Percentiles rank a stretch among this genome's conserved stretches.
phyloP scores from a whole-genome alignment of 2,888 invertebrate genomes.

The Ptycholaimellus sp. region DNA sequence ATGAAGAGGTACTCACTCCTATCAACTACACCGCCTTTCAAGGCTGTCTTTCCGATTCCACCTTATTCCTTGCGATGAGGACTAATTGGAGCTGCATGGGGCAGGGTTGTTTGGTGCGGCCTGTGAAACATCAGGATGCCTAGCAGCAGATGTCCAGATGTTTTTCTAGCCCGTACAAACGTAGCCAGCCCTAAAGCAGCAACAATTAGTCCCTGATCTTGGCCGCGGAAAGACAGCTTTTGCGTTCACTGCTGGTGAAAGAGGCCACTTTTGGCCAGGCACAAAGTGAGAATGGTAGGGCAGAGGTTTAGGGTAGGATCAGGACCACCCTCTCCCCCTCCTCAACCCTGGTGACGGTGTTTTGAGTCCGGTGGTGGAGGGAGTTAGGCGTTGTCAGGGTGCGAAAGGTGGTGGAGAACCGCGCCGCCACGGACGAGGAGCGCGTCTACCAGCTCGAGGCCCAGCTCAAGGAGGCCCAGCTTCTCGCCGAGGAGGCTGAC shows the following conservation, averaged over 20 bases:
- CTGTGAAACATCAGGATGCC: no score
- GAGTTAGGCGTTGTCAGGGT: constrained; percentile 53
- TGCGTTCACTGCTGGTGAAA: background rate
- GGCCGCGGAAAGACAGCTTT: background rate
- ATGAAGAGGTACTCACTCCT: constrained; percentile 67
- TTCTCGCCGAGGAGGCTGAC: constrained; percentile 98
- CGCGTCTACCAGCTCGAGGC: constrained; percentile 96
- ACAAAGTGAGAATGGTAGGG: no score
- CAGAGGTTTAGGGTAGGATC: no score
- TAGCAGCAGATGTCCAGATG: no score
- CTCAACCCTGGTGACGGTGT: no score
- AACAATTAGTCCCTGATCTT: background rate
- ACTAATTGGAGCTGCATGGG: no score
- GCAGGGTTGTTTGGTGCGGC: no score
- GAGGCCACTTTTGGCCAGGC: no score
- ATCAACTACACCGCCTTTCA: background rate
- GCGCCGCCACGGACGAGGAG: constrained; percentile 96
- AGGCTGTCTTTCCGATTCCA: background rate
- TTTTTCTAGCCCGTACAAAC: no score
- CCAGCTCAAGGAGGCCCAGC: constrained; percentile 97
- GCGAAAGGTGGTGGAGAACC: constrained; percentile 99
- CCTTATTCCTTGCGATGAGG: no score
- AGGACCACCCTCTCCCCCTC: no score
- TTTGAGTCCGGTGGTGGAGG: background rate
- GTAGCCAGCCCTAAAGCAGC: no score